Evolutionary conservation across 2,113 vertebrate genomes (phyloP).

Genomic region (Rhea americana): DNA sequence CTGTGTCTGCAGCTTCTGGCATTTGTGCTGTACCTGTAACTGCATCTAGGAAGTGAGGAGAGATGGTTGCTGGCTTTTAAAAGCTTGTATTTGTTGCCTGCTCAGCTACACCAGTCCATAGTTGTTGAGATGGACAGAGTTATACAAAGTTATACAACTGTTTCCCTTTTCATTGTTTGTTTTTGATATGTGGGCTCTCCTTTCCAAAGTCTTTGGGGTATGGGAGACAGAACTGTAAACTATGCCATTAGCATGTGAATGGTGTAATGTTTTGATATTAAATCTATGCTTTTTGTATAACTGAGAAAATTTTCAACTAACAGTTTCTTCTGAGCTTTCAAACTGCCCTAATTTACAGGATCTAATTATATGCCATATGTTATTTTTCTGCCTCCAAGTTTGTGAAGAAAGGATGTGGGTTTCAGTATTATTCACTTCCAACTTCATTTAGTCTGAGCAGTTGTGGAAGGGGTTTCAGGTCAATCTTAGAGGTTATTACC

Average conservation of each 20-base stretch:
- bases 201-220: background rate
- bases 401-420: background rate
- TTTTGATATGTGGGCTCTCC: background rate
- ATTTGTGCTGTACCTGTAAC: background rate
- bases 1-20: background rate
- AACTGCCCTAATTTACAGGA: background rate
- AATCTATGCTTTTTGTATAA: background rate
- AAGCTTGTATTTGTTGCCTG: background rate
- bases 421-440: background rate
- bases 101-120: background rate
- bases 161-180: background rate
- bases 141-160: background rate
- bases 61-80: background rate
- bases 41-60: background rate
- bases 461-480: background rate
- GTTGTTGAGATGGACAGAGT: background rate
- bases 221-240: background rate
- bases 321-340: background rate
- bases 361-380: background rate
- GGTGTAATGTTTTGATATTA: background rate
- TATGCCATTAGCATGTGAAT: background rate
- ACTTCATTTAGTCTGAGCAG: background rate
- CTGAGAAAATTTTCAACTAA: background rate
- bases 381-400: background rate
- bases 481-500: background rate